A percentile compares a stretch with the other conserved stretches of the same genome.
Conservation (phyloP, 2,888 invertebrate species). For the Eilema griseolum region DNA sequence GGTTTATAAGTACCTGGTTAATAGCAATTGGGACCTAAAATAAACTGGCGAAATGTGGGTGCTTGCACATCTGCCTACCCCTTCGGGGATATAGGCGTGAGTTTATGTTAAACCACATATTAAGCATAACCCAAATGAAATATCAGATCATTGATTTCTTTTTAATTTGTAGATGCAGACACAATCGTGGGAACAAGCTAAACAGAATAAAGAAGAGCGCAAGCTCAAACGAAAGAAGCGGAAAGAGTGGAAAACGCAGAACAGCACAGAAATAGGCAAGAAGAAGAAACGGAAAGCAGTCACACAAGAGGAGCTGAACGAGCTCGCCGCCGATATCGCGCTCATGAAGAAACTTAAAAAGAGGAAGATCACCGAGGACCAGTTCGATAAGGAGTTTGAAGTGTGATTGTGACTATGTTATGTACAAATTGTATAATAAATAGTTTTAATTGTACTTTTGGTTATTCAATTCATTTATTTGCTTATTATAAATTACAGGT, state of each 20-base stretch:
- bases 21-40: no score
- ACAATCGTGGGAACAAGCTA: conserved; percentile 93
- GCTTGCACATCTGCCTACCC: no score
- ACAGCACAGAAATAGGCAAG: conserved; percentile 81
- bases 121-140: no score
- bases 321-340: conserved; percentile 93
- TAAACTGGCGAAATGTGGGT: no score
- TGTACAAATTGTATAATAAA: conserved; percentile 12
- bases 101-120: no score
- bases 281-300: conserved; percentile 78
- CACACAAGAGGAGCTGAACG: conserved; percentile 91
- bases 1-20: no score
- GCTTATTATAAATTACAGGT: no score
- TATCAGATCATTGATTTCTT: no score
- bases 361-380: conserved; percentile 91
- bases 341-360: conserved; percentile 95
- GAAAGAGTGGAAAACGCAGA: conserved; percentile 84
- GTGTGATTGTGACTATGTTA: conserved; percentile 58
- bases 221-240: conserved; percentile 88
- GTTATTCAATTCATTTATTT: no score
- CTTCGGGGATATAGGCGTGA: no score
- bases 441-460: neutral
- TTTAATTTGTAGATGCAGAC: conserved; percentile 80
- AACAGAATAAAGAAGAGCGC: conserved; percentile 89
- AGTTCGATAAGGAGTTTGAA: conserved; percentile 89